phyloP scores from a whole-genome alignment of 2,888 invertebrate genomes.

The Marasmarcha lunaedactyla region DNA sequence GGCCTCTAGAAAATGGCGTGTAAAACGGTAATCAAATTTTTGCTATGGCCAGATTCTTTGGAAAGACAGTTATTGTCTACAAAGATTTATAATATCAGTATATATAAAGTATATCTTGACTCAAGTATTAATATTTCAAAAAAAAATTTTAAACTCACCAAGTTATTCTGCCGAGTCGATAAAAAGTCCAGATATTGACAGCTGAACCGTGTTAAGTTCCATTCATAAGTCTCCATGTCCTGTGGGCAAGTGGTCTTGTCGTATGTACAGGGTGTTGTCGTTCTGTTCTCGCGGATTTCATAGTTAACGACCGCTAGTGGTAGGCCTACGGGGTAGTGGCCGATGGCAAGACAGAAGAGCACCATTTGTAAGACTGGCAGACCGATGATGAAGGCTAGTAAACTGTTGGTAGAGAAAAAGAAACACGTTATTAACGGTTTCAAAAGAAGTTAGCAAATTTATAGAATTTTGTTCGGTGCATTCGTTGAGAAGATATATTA shows the following conservation, averaged over 20 bases:
- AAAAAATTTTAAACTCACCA: slow-evolving; percentile 62
- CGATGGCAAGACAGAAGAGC: slow-evolving; percentile 89
- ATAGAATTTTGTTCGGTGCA: too few relatives aligned
- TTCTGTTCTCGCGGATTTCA: slow-evolving; percentile 71
- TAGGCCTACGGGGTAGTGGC: slow-evolving; percentile 85
- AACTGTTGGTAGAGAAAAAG: slow-evolving; percentile 46
- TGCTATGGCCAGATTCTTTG: too few relatives aligned
- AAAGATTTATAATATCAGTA: too few relatives aligned
- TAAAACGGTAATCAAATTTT: too few relatives aligned
- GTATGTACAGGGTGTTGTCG: slow-evolving; percentile 53
- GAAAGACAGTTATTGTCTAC: too few relatives aligned
- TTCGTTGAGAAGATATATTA: too few relatives aligned
- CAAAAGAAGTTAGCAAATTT: too few relatives aligned
- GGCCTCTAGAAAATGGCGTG: too few relatives aligned
- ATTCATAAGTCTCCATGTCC: slow-evolving; percentile 39
- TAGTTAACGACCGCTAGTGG: slow-evolving; percentile 85
- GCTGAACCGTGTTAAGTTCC: slow-evolving; percentile 76
- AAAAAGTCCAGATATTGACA: slow-evolving; percentile 83
- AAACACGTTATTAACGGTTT: too few relatives aligned
- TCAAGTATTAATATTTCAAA: background rate
- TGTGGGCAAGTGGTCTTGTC: slow-evolving; percentile 65
- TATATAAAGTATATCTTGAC: too few relatives aligned
- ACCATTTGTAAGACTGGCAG: slow-evolving; percentile 89
- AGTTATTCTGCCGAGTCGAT: slow-evolving; percentile 72
- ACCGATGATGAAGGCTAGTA: slow-evolving; percentile 87